These are phyloP conservation scores for Naso thynnoides DNA, from an alignment of 2,797 vertebrate genomes.

Conservation along the genomic window DNA sequence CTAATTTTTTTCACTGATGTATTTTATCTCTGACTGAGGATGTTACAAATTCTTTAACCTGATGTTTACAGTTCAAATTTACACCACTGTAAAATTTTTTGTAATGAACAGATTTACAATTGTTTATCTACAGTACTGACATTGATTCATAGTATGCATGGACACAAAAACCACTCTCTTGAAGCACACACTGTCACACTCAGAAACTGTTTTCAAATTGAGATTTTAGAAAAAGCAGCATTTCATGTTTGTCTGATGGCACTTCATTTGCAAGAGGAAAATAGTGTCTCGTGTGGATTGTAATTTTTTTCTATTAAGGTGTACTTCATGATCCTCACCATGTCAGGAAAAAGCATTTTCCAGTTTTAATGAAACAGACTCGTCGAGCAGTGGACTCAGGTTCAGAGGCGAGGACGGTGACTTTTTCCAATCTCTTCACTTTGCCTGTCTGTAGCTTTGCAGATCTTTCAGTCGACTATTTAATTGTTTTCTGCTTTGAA, in stretches of 20 bases:
- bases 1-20: not conserved
- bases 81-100: not conserved
- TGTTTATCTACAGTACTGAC: not conserved
- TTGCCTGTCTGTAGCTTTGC: conserved; percentile 63
- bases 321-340: not conserved
- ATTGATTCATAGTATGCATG: not conserved
- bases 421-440: conserved; percentile 68
- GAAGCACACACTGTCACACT: not conserved
- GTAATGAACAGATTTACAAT: not conserved
- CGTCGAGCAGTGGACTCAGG: conserved; percentile 31
- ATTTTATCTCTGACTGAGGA: no score
- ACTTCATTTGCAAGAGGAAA: conserved; percentile 5
- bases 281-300: not conserved
- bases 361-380: conserved; percentile 49
- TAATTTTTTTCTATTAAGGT: conserved; percentile 20
- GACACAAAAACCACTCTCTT: not conserved
- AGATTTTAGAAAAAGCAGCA: not conserved
- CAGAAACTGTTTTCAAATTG: not conserved
- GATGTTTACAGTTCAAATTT: not conserved
- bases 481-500: conserved; percentile 75
- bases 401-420: conserved; percentile 57
- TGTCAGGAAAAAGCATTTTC: conserved; percentile 36
- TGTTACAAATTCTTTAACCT: not conserved
- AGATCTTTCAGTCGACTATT: conserved; percentile 68
- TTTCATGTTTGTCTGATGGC: not conserved